Evolutionary conservation across 2,888 invertebrate genomes (phyloP).

Genomic region (Antheraea assamensis): DNA sequence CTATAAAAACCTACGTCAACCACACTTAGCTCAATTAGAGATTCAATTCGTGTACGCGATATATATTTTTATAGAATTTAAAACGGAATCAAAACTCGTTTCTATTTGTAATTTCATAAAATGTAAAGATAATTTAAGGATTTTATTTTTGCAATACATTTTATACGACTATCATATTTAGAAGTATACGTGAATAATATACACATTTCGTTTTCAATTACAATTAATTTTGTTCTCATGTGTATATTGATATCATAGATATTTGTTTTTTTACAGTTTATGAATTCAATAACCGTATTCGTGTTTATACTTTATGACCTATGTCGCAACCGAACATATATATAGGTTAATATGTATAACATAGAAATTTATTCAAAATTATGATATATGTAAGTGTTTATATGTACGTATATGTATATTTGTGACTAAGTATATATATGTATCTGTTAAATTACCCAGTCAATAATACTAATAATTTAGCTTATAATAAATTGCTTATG

Average conservation of each 20-base stretch:
- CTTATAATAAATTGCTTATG: too few species aligned
- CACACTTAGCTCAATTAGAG: constrained; percentile 35
- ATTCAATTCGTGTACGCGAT: constrained; percentile 13
- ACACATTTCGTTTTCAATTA: not conserved
- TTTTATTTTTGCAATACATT: constrained; percentile 8
- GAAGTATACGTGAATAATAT: not conserved
- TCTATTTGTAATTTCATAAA: constrained; percentile 6
- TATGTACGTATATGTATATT: too few species aligned
- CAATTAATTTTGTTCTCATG: not conserved
- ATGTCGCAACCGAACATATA: too few species aligned
- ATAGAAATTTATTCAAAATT: too few species aligned
- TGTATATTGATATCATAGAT: not conserved
- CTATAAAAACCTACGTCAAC: constrained; percentile 37
- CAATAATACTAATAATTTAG: too few species aligned
- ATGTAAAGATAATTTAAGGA: not conserved
- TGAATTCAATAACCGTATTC: not conserved
- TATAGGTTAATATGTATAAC: too few species aligned
- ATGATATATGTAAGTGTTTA: too few species aligned
- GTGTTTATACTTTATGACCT: not conserved
- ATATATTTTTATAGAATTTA: constrained; percentile 6
- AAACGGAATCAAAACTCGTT: constrained; percentile 10
- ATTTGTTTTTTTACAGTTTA: not conserved
- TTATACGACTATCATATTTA: not conserved
- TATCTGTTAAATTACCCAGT: too few species aligned
- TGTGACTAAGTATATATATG: too few species aligned